Evolutionary conservation across 2,888 invertebrate genomes (phyloP), one percentile per base, ranked within the genome.

Genomic region (Lissocephala sabroskyi): DNA sequence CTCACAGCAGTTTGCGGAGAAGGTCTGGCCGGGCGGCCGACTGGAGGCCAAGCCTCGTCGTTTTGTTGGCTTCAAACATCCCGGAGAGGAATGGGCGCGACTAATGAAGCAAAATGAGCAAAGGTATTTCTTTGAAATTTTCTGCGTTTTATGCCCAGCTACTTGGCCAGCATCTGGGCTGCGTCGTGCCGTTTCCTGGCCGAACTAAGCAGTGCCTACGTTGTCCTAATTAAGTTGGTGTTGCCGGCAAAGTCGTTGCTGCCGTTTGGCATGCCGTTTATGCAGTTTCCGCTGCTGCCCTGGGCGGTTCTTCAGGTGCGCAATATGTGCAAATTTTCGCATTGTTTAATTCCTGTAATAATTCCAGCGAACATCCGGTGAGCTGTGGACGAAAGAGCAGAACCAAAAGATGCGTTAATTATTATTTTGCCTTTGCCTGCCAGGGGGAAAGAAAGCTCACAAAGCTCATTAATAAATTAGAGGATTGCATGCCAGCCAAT

Each of bases 161-260:
- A 18, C 19, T 43, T 32, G 3, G 23, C 17, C 19, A 11, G 10
- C n/a, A n/a, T n/a, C n/a, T n/a, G n/a, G 11, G 23, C 44, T 17
- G 37, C 33, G n/a, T 10, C 11, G n/a, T 35, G 16, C 44, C 39
- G 48, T 39, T 35, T 49, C 33, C 45, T 45, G 52, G 58, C 58
- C 58, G 56, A 59, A 46, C 61, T 67, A 63, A n/a, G n/a, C n/a
- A n/a, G n/a, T n/a, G n/a, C n/a, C n/a, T n/a, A n/a, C n/a, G n/a
- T n/a, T n/a, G 74, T 64, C 60, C 76, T 78, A 79, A 76, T 71
- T 77, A 78, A 79, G 76, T 74, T 76, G 71, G 66, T 66, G 63
- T 68, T 61, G 64, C 65, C 65, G 65, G 67, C 59, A 23, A 5
- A 23, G 4, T 52, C 62, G 58, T 77, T 75, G 63, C 60, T 75